Evolutionary conservation across 2,797 vertebrate species (phyloP), one percentile per base, ranked within the genome.

Genomic region (Phrynocephalus vlangalii): DNA sequence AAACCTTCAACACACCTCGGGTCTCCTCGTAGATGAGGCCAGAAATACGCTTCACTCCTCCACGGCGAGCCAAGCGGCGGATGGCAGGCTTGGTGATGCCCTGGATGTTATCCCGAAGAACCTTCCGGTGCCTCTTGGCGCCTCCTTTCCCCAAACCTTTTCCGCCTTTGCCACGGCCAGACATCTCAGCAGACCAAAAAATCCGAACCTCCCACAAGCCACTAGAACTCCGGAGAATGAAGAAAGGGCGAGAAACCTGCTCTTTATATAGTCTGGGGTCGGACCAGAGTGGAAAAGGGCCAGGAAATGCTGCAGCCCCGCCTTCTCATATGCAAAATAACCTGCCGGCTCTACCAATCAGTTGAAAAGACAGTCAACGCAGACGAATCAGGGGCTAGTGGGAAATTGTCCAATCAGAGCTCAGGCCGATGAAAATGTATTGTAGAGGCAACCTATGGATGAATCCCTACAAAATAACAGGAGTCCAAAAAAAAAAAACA

Each of bases 1-100:
- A 97, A 0, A 95, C 95, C 16, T 95, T 95, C 3, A 95, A 38
- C 6, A 95, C 95, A 0, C 95, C 94, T 1, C 94, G 90, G 0
- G 94, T 95, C 38, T 94, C 94, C n/a, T 94, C 94, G 0, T 94
- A 94, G 9, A 95, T 95, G 2, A 95, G 83, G 0, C 94, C 94
- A 0, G 94, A 95, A 13, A 95, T 93, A 0, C 94, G 94, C 85
- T 95, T 95, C 0, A 95, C 94, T 0, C 94, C 94, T 0, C 94
- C 94, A 0, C 94, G 94, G 0, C 94, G 92, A 0, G 94, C 94
- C 77, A 94, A 63, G 0, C 94, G 94, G 0, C 94, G 91, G 9
- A 95, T 95, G 1, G 94, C 94, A 0, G 94, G 94, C 20, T 94
- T 94, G 0, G 94, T 94, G 0, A 94, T 94, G 0, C 94, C 94